Conservation (phyloP, 2,888 invertebrate species). For the Magallana nippona region DNA sequence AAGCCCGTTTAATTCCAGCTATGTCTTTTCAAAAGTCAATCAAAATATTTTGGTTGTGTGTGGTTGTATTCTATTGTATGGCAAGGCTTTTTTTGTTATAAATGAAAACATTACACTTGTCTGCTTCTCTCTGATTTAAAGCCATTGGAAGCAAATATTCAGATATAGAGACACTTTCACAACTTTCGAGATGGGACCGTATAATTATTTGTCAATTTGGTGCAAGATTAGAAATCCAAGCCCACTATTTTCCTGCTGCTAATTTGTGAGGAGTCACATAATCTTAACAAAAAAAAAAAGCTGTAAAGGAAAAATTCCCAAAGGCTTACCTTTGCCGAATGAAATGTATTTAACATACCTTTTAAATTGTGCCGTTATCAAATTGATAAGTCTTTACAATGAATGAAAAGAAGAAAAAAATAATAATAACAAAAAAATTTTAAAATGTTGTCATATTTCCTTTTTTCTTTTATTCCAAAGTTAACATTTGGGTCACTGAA, state of each 20-base stretch:
- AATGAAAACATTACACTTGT: no score
- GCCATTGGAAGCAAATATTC: no score
- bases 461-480: not conserved
- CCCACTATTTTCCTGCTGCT: not conserved
- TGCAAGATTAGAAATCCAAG: conserved; percentile 14
- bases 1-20: not conserved
- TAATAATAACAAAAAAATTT: conserved; percentile 4
- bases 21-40: conserved; percentile 1
- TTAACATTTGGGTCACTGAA: conserved; percentile 23
- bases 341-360: conserved; percentile 30
- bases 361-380: conserved; percentile 15
- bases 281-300: not conserved
- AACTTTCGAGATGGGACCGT: not conserved
- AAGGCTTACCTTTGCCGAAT: not conserved
- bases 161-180: not conserved
- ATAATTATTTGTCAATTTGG: conserved; percentile 27
- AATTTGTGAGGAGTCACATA: conserved; percentile 9
- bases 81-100: no score
- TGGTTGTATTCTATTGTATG: no score
- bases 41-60: not conserved
- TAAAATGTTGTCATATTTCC: not conserved
- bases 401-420: not conserved
- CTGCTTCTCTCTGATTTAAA: no score
- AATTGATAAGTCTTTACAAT: not conserved
- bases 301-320: not conserved